Base-by-base conservation (phyloP, 2,797 vertebrate species). In the Hydrolagus colliei region DNA sequence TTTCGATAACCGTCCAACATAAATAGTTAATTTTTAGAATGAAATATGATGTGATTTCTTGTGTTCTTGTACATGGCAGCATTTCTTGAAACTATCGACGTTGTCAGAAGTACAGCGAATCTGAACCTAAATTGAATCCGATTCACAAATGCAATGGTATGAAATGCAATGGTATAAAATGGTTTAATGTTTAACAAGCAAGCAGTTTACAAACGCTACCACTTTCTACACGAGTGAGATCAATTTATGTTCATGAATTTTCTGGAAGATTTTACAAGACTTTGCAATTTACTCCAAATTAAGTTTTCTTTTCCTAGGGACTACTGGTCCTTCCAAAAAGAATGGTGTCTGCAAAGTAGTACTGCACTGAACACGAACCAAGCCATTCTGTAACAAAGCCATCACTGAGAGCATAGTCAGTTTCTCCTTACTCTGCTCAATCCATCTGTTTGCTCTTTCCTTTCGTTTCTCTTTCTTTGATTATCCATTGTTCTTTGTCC, bases 171-270 rank as follows among this genome's bases (percentile, higher is more conserved):
- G 68, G 27, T 84, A 52, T 71, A 71, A 41, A 68, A 41, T 41
- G 79, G 9, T 71, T 84, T 71, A 9, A n/a, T 84, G 63, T 18
- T 84, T 68, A 84, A 82, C 79, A 84, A 22, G 7, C 79, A 84
- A 41, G 32, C 32, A 20, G 65, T 67, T 84, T 71, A 84, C 65
- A 84, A 52, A 71, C 62, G 20, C 27, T 32, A 67, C 27, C 41
- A 52, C 41, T 52, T 52, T 52, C 41, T 52, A 52, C 41, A 52
- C 41, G 65, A 41, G 65, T 18, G 65, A 67, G 14, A 82, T 35
- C 22, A 68, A 63, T 84, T n/a, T 35, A 82, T 18, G 2, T 13
- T 27, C 9, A 41, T 84, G 65, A 84, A 20, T 41, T 20, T 71
- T 84, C 32, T 20, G 32, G 13, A 71, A 68, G 61, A 84, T 11